phyloP scores from a whole-genome alignment of 2,888 invertebrate genomes.

The Drosophila kambysellisi region DNA sequence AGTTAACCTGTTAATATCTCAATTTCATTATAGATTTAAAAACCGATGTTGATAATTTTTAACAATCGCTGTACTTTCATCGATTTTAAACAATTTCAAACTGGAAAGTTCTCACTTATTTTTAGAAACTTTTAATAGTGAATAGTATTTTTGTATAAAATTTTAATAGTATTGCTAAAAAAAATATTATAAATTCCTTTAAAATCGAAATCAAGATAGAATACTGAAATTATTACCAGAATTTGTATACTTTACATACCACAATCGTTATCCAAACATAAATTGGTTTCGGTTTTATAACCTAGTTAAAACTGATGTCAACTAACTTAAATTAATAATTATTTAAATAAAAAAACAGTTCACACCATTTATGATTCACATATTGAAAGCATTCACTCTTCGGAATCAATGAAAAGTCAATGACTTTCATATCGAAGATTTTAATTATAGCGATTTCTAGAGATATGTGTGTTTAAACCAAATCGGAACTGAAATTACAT shows the following conservation, averaged over 20 bases:
- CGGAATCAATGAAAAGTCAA: background rate
- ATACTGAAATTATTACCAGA: too few relatives aligned
- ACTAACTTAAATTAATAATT: background rate
- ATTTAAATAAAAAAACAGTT: background rate
- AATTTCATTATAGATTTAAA: background rate
- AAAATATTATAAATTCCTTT: too few relatives aligned
- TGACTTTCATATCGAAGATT: background rate
- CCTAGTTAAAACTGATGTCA: background rate
- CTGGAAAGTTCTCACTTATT: background rate
- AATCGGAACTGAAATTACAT: background rate
- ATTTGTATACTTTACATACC: too few relatives aligned
- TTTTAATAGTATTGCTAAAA: too few relatives aligned
- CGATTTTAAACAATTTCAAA: background rate
- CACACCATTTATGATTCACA: background rate
- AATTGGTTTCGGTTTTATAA: background rate
- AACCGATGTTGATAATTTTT: background rate
- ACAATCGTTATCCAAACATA: too few relatives aligned
- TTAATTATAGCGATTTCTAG: background rate
- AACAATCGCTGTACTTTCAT: background rate
- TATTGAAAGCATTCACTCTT: background rate
- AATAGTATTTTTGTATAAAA: too few relatives aligned
- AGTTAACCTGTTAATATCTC: too few relatives aligned
- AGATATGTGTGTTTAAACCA: background rate
- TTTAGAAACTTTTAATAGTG: background rate
- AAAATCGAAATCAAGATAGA: too few relatives aligned